Evolutionary conservation across 1,140 invertebrate genomes (phyloP).

Genomic region (Pseudomyrmex sp.): DNA sequence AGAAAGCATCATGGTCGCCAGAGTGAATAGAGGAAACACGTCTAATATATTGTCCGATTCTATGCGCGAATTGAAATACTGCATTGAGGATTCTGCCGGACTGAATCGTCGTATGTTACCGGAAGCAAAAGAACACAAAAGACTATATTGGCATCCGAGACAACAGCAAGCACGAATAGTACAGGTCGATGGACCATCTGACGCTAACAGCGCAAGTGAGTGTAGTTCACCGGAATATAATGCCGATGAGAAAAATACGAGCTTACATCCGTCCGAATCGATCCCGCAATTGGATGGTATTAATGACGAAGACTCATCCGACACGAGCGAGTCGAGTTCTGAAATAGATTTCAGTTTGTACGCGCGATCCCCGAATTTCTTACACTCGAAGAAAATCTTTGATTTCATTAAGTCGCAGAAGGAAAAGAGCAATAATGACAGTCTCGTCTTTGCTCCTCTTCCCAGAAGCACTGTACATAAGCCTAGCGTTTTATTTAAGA

Average conservation of each 20-base stretch:
- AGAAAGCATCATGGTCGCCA: constrained; percentile 84
- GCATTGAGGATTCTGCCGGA: constrained; percentile 74
- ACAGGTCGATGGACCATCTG: constrained; percentile 88
- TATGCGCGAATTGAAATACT: constrained; percentile 77
- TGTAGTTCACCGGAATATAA: constrained; percentile 82
- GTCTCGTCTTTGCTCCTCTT: neutral
- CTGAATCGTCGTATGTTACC: constrained; percentile 70
- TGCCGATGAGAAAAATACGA: constrained; percentile 73
- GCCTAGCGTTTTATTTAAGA: constrained; percentile 27
- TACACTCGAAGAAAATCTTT: constrained; percentile 60
- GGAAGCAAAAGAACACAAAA: constrained; percentile 81
- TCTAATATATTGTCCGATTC: constrained; percentile 77
- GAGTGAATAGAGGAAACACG: constrained; percentile 78
- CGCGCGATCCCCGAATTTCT: constrained; percentile 38
- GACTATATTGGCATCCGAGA: constrained; percentile 81
- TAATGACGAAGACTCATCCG: constrained; percentile 75
- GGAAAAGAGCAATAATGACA: neutral
- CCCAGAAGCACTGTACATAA: constrained; percentile 31
- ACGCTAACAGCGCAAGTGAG: constrained; percentile 84
- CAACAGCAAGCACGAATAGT: constrained; percentile 83
- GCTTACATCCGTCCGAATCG: constrained; percentile 41
- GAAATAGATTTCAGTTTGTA: constrained; percentile 54
- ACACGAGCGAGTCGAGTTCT: constrained; percentile 49
- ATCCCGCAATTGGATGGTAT: constrained; percentile 79
- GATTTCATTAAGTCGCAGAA: constrained; percentile 62